Evolutionary conservation across 1,140 invertebrate genomes (phyloP), one percentile per base, ranked within the genome.

Genomic region (Oryctes rhinoceros): DNA sequence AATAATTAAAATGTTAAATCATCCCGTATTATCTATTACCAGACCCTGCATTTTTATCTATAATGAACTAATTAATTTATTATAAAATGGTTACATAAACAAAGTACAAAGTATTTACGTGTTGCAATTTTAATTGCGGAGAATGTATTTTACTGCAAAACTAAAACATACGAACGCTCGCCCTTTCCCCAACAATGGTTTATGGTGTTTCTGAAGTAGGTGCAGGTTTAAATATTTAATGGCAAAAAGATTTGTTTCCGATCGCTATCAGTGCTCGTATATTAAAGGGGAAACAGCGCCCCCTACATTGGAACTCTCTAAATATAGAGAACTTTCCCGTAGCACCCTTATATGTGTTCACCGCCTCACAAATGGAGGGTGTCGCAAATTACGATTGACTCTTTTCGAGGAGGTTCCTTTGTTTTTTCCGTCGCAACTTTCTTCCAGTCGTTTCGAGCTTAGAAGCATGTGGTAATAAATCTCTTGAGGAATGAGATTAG

Each of bases 321-420:
- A 59, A 59, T 59, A 59, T 59, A 59, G 53, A 59, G 53, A 59
- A 59, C 53, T 59, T 59, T 59, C 53, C n/a, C 3, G 53, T 59
- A 15, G 53, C 53, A 59, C 53, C 53, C 53, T 59, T n/a, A 59
- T 59, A 18, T 59, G 53, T 59, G 53, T 18, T 13, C 18, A 7
- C 15, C 15, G 13, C 18, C 53, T 59, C 15, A 59, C 53, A 59
- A 59, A 59, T 59, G 13, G 53, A 59, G 53, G 53, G 53, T 59
- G 53, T 59, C 53, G 15, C 53, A 59, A 59, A 59, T 59, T 59
- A 59, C 53, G 53, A 6, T 18, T 59, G 53, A 59, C 53, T 59
- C n/a, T 59, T 59, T 15, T 3, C 5, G 39, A 59, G 53, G 18
- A 59, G 7, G 15, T 59, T 59, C 53, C n/a, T 59, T 59, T 59